Evolutionary conservation across 2,888 invertebrate species (phyloP).

Genomic region (Spialia ferax): DNA sequence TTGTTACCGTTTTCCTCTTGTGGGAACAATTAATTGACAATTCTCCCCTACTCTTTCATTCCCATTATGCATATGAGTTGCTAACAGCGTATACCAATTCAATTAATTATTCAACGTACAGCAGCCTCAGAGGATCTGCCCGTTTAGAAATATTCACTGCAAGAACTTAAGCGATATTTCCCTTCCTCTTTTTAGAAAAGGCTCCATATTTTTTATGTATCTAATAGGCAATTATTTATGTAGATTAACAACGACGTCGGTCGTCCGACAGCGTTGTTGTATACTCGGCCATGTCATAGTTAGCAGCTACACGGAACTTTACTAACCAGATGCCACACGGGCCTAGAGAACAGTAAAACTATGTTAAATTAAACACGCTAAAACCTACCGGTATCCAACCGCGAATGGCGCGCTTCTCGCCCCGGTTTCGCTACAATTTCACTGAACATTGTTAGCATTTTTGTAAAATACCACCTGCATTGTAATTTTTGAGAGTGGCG

Average conservation of each 20-base stretch:
- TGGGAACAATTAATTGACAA: slow-evolving; percentile 50
- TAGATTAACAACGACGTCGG: slow-evolving; percentile 33
- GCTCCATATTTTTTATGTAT: slow-evolving; percentile 18
- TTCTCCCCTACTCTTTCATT: slow-evolving; percentile 47
- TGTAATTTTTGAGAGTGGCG: slow-evolving; percentile 41
- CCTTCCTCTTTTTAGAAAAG: slow-evolving; percentile 20
- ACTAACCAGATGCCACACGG: slow-evolving; percentile 42
- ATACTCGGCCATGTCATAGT: slow-evolving; percentile 28
- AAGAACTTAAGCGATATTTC: slow-evolving; percentile 23
- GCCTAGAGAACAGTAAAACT: slow-evolving; percentile 46
- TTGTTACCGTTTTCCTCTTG: slow-evolving; percentile 42
- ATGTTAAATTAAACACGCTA: slow-evolving; percentile 50
- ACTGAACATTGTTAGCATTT: slow-evolving; percentile 41
- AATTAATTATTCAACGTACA: slow-evolving; percentile 49
- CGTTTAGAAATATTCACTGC: slow-evolving; percentile 30
- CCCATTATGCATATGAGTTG: slow-evolving; percentile 47
- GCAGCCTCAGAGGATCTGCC: slow-evolving; percentile 30
- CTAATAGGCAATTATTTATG: slow-evolving; percentile 34
- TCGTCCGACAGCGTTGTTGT: slow-evolving; percentile 36
- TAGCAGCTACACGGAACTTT: slow-evolving; percentile 41
- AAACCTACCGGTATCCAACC: slow-evolving; percentile 34
- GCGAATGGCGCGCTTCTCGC: slow-evolving; percentile 35
- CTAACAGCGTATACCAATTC: slow-evolving; percentile 45
- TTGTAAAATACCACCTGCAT: slow-evolving; percentile 42
- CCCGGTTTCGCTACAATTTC: slow-evolving; percentile 34